These are phyloP conservation scores for Noctilio leporinus DNA, from an alignment of 2,113 vertebrate genomes.

Conservation along the genomic window DNA sequence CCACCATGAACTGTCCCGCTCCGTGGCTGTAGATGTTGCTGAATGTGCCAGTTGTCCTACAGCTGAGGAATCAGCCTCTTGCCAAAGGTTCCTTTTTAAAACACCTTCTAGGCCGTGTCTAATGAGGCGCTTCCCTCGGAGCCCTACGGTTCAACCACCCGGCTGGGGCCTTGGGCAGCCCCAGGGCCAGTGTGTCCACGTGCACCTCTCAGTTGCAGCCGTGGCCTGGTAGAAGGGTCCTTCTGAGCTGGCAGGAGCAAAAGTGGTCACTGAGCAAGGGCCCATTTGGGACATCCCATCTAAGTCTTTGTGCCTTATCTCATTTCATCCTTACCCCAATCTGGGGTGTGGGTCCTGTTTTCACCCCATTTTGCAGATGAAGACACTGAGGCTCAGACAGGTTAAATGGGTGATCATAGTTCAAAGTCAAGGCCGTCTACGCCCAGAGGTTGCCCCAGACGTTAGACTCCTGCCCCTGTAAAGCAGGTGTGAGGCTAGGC, in stretches of 20 bases:
- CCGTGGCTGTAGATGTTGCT: background rate
- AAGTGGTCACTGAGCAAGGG: background rate
- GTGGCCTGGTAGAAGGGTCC: background rate
- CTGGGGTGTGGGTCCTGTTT: background rate
- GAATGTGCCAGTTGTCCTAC: background rate
- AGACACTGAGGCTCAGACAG: background rate
- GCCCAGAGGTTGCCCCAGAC: background rate
- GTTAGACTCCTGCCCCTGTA: accelerated
- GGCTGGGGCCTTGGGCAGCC: background rate
- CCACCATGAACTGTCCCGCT: background rate
- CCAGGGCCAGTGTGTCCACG: background rate
- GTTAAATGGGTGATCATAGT: too few relatives aligned
- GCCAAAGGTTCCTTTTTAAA: slow-evolving; percentile 42
- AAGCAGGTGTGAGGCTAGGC: background rate
- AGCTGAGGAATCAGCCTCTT: background rate
- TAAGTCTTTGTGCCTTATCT: background rate
- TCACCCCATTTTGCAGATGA: background rate
- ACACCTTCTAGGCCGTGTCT: background rate
- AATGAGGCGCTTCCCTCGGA: background rate
- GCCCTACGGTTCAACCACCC: background rate
- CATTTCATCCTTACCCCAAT: background rate
- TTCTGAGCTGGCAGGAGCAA: background rate
- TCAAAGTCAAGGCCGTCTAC: background rate
- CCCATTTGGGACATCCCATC: background rate
- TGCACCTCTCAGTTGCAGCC: background rate